A percentile compares a stretch with the other conserved stretches of the same genome.
These are phyloP conservation scores for Venusia cambrica DNA, from an alignment of 2,888 invertebrate genomes.

Conservation along the genomic window DNA sequence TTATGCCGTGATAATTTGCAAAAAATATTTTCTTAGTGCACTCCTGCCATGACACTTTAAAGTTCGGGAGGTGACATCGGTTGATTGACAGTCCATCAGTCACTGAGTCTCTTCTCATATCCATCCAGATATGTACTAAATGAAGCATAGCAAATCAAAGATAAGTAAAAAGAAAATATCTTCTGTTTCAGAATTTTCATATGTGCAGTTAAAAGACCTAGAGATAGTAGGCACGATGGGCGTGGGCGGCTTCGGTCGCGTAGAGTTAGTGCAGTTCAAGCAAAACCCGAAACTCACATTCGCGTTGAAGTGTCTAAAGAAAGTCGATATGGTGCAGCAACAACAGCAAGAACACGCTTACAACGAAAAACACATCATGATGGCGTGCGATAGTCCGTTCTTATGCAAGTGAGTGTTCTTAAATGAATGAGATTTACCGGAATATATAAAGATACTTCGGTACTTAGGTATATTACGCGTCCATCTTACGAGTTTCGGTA, in stretches of 20 bases:
- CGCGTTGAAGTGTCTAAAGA: conserved; percentile 94
- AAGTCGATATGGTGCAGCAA: conserved; percentile 93
- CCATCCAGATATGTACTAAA: no score
- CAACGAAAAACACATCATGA: conserved; percentile 92
- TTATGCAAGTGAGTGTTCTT: conserved; percentile 84
- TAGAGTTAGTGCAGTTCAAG: conserved; percentile 87
- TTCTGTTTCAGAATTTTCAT: conserved; percentile 78
- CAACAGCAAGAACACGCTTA: conserved; percentile 94
- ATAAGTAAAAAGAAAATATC: background rate
- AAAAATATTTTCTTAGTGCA: no score
- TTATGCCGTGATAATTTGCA: no score
- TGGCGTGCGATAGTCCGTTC: conserved; percentile 89
- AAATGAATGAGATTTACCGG: no score
- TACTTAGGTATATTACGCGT: no score
- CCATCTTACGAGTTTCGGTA: no score
- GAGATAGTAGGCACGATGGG: conserved; percentile 92
- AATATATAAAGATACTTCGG: no score
- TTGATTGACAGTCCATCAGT: no score
- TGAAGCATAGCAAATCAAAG: conserved; percentile 3
- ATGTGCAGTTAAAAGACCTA: conserved; percentile 88
- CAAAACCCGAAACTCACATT: conserved; percentile 81
- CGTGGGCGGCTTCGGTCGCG: conserved; percentile 95
- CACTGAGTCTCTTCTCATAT: no score
- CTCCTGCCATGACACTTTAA: no score
- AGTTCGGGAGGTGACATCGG: no score